These are phyloP conservation scores for Calosoma granatense DNA, from an alignment of 1,140 invertebrate species.

Conservation along the genomic window DNA sequence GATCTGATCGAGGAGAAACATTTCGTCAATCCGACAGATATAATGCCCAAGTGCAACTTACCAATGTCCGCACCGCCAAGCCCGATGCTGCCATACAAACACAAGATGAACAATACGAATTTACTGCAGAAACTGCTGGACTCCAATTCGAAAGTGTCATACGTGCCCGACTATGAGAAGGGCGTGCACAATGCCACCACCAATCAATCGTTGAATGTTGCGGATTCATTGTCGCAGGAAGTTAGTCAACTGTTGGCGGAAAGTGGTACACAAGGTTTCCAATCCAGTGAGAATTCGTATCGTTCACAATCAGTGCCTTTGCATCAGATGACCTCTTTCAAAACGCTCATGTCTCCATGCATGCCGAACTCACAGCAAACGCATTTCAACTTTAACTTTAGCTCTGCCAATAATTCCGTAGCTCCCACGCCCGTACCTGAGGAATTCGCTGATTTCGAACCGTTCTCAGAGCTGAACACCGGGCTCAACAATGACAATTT, in stretches of 20 bases:
- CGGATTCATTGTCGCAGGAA: constrained; percentile 40
- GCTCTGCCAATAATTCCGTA: constrained; percentile 51
- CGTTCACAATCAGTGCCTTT: constrained; percentile 67
- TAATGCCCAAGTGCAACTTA: constrained; percentile 28
- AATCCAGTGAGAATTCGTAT: constrained; percentile 31
- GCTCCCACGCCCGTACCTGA: constrained; percentile 58
- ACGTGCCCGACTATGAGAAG: constrained; percentile 34
- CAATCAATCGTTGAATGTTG: constrained; percentile 30
- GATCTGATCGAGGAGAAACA: constrained; percentile 36
- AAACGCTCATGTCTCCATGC: constrained; percentile 30
- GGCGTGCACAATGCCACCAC: constrained; percentile 29
- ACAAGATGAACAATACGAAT: constrained; percentile 18
- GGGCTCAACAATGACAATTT: constrained; percentile 39
- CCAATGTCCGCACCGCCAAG: constrained; percentile 48
- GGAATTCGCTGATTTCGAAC: constrained; percentile 56
- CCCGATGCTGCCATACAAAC: constrained; percentile 41
- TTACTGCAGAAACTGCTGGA: constrained; percentile 26
- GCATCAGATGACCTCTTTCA: constrained; percentile 46
- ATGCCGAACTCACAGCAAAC: constrained; percentile 12
- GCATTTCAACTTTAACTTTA: constrained; percentile 34
- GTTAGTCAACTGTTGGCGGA: constrained; percentile 43
- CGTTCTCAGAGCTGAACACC: constrained; percentile 42
- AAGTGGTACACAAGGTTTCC: constrained; percentile 28
- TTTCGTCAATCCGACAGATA: constrained; percentile 29
- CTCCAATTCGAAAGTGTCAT: constrained; percentile 26